Base-by-base conservation (phyloP, 2,797 vertebrate genomes). In the Peromyscus attwateri region DNA sequence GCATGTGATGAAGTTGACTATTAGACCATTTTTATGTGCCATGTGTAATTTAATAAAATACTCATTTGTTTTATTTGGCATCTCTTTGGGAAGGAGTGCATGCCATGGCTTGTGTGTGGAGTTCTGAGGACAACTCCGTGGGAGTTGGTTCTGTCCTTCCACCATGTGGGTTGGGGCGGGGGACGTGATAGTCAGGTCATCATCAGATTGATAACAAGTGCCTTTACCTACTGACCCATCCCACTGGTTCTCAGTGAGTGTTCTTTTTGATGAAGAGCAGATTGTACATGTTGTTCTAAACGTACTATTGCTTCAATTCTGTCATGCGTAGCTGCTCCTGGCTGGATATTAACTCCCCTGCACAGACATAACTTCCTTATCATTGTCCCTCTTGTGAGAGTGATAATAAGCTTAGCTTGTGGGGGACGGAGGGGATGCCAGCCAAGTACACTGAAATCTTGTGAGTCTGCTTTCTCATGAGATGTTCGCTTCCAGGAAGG, bases 401-500 rank as follows among this genome's bases (percentile, higher is more conserved):
- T 46, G 37, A 66, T 29, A 46, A 13, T 3, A 0, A 81, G 27
- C 40, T 66, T 87, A 34, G 76, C 66, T 76, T 49, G 27, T 1
- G 3, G 11, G 29, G 12, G 0, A 27, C 11, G 2, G 49, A 49
- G 25, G 29, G 19, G 1, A 43, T 13, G 71, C 71, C 71, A 75
- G 64, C 16, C 55, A 75, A 43, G 60, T 27, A 55, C 52, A 16
- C 46, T 87, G 88, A 82, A 94, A 49, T 5, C 46, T 21, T 60
- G 21, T 31, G 43, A 87, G 71, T 64, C 80, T 64, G 60, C 76
- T 75, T 95, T 92, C 87, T 68, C 89, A 82, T 0, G 77, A 94
- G 85, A 85, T 52, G 46, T 12, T 49, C 64, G 2, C 84, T 88
- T 87, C 96, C 76, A 89, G 87, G 37, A 75, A 89, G 49, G 29